These are phyloP conservation scores for Hyperoplus immaculatus DNA, from an alignment of 2,797 vertebrate genomes.

Conservation along the genomic window DNA sequence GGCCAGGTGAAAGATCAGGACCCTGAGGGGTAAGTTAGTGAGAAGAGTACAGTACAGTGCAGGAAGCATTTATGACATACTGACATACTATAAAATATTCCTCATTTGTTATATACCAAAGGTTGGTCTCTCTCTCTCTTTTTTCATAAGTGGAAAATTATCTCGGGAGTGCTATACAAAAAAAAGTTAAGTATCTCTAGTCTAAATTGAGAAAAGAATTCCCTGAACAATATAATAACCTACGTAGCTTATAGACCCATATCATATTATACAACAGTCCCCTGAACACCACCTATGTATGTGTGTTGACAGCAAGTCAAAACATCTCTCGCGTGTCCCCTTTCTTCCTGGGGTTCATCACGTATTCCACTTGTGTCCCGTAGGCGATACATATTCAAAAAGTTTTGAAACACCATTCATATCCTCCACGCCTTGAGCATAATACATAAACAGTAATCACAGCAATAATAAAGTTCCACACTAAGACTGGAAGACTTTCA, in stretches of 20 bases:
- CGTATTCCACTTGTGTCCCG: conserved; percentile 56
- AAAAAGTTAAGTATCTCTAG: conserved; percentile 51
- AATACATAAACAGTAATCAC: conserved; percentile 68
- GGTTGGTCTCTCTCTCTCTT: conserved; percentile 45
- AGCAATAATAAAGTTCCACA: conserved; percentile 66
- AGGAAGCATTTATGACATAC: conserved; percentile 60
- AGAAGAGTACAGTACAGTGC: conserved; percentile 56
- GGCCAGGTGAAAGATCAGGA: conserved; percentile 45
- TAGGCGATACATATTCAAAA: conserved; percentile 39
- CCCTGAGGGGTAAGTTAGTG: conserved; percentile 69
- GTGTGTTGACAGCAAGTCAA: conserved; percentile 25
- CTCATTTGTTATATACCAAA: conserved; percentile 50
- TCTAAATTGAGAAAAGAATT: conserved; percentile 77
- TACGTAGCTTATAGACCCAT: conserved; percentile 73
- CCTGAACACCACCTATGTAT: conserved; percentile 41
- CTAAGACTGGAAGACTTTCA: conserved; percentile 85
- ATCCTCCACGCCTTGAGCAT: conserved; percentile 43
- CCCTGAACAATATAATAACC: conserved; percentile 79
- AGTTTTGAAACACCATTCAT: conserved; percentile 46
- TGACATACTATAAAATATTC: conserved; percentile 58
- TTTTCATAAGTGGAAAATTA: conserved; percentile 51
- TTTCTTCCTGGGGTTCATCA: conserved; percentile 20
- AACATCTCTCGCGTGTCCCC: conserved; percentile 10
- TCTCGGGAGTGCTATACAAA: conserved; percentile 57
- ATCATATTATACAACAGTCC: conserved; percentile 47